A percentile compares a stretch with the other conserved stretches of the same genome.
These are phyloP conservation scores for Girardinus metallicus DNA, from an alignment of 2,797 vertebrate species.

Conservation along the genomic window DNA sequence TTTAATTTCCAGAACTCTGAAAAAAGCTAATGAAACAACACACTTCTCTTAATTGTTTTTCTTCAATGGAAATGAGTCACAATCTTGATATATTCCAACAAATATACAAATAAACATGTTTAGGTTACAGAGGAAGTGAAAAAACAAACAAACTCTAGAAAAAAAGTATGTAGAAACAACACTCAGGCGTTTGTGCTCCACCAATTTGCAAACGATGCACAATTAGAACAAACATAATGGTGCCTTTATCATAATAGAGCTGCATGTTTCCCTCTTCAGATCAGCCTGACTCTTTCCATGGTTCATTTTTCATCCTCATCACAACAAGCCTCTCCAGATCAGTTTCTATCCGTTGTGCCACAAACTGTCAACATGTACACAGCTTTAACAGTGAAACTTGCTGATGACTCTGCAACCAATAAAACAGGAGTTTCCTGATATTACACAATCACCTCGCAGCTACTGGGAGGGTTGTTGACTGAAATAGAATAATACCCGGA, in stretches of 20 bases:
- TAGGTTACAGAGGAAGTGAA: background rate
- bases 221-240: background rate
- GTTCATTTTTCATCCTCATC: background rate
- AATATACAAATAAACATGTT: background rate
- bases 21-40: background rate
- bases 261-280: background rate
- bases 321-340: background rate
- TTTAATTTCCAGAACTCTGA: background rate
- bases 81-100: background rate
- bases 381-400: background rate
- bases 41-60: background rate
- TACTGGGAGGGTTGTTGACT: background rate
- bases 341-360: background rate
- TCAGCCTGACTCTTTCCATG: background rate
- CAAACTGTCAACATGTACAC: background rate
- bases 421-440: background rate
- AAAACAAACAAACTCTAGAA: background rate
- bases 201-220: background rate
- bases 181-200: background rate
- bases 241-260: background rate
- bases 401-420: background rate
- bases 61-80: background rate
- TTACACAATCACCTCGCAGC: background rate
- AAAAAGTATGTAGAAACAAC: background rate
- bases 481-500: background rate